A percentile compares a stretch with the other conserved stretches of the same genome.
phyloP scores from a whole-genome alignment of 2,797 vertebrate genomes.

The Echeneis naucrates region DNA sequence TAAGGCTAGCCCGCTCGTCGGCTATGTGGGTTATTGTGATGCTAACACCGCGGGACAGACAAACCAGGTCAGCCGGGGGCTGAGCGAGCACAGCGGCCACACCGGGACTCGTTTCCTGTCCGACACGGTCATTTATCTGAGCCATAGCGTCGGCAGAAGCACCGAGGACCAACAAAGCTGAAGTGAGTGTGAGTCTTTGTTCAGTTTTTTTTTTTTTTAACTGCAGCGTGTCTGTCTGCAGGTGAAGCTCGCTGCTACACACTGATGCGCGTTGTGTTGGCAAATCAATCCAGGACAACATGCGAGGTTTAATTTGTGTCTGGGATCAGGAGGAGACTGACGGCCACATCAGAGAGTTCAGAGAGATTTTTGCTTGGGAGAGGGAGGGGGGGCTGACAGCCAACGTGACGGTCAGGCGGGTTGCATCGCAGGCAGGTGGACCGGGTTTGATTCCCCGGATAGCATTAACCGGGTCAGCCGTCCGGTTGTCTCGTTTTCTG shows the following conservation, averaged over 20 bases:
- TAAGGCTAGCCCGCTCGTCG: conserved; percentile 61
- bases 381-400: neutral
- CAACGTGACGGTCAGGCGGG: conserved; percentile 15
- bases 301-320: neutral
- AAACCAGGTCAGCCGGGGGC: conserved; percentile 73
- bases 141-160: neutral
- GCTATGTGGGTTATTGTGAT: conserved; percentile 80
- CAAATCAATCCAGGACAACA: conserved; percentile 23
- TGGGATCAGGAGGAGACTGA: neutral
- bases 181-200: conserved; percentile 49
- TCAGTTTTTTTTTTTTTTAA: too few relatives aligned
- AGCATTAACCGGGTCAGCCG: too few relatives aligned
- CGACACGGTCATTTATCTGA: conserved; percentile 39
- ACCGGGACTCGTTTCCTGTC: conserved; percentile 37
- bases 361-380: too few relatives aligned
- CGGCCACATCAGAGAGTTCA: too few relatives aligned
- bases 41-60: conserved; percentile 76
- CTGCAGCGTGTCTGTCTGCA: conserved; percentile 5
- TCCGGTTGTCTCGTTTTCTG: neutral
- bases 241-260: neutral
- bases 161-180: neutral
- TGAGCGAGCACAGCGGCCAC: conserved; percentile 36
- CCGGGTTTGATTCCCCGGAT: neutral
- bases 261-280: conserved; percentile 22
- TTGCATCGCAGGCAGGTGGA: neutral